These are phyloP conservation scores for Gnathonemus longibarbis DNA, from an alignment of 2,113 vertebrate species.

Conservation along the genomic window DNA sequence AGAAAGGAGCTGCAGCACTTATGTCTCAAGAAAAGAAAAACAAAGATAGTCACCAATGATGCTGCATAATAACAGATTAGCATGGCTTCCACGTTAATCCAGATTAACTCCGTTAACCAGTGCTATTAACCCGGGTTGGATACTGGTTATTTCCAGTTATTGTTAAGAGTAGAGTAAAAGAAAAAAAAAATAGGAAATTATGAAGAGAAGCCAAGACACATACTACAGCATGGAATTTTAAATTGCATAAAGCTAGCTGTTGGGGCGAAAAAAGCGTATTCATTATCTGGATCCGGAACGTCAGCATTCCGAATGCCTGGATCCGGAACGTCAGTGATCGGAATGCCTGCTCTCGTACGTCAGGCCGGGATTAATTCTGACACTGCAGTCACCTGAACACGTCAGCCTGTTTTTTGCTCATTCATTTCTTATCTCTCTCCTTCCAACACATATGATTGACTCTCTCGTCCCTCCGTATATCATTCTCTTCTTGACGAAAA, in stretches of 20 bases:
- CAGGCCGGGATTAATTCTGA: conserved; percentile 24
- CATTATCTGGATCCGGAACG: conserved; percentile 15
- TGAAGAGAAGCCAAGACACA: background rate
- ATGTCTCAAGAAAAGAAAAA: background rate
- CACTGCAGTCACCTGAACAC: background rate
- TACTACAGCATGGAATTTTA: background rate
- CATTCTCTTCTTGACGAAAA: background rate
- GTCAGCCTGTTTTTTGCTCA: background rate
- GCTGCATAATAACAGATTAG: background rate
- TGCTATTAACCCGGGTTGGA: background rate
- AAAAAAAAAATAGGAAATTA: background rate
- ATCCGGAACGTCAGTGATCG: background rate
- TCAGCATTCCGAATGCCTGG: background rate
- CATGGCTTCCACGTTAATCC: background rate
- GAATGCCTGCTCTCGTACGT: background rate
- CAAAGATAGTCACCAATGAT: background rate
- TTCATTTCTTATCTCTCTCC: conserved; percentile 1
- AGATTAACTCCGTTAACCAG: background rate
- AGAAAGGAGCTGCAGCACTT: background rate
- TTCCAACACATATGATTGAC: background rate
- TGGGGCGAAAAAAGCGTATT: conserved; percentile 23
- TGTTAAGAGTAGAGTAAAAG: background rate
- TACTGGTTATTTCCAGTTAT: background rate
- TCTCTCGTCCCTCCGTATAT: background rate
- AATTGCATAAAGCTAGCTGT: background rate